These are phyloP conservation scores for Oophaga pumilio DNA, from an alignment of 2,113 vertebrate genomes.

Conservation along the genomic window DNA sequence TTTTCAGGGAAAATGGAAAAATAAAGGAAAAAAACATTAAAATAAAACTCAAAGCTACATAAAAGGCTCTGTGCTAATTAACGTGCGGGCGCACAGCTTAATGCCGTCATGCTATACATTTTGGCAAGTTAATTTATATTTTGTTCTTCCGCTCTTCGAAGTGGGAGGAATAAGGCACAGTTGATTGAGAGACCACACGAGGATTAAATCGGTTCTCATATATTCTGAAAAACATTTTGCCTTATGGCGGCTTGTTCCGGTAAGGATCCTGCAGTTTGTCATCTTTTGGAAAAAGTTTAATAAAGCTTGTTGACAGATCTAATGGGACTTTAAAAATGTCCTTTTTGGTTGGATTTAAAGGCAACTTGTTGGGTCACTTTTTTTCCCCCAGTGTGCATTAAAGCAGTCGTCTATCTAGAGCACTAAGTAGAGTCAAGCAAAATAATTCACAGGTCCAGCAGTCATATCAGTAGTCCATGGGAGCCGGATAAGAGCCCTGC, in stretches of 20 bases:
- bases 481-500: no score
- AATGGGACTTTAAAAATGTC: background rate
- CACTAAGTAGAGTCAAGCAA: no score
- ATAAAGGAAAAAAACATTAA: background rate
- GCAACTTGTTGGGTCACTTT: background rate
- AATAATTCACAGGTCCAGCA: no score
- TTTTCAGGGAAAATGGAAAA: background rate
- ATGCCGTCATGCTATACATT: conserved; percentile 15
- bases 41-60: background rate
- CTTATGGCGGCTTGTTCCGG: background rate
- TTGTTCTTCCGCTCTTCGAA: background rate
- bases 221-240: background rate
- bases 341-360: background rate
- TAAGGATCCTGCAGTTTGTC: background rate
- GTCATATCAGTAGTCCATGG: no score
- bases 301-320: background rate
- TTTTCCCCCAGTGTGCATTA: background rate
- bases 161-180: background rate
- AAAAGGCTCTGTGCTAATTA: conserved; percentile 20
- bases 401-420: no score
- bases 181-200: background rate
- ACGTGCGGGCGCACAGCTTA: background rate
- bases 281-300: background rate
- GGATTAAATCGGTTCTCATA: conserved; percentile 6
- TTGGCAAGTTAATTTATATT: conserved; percentile 20